Conservation (phyloP, 2,797 vertebrate genomes). For the Molossus molossus region DNA sequence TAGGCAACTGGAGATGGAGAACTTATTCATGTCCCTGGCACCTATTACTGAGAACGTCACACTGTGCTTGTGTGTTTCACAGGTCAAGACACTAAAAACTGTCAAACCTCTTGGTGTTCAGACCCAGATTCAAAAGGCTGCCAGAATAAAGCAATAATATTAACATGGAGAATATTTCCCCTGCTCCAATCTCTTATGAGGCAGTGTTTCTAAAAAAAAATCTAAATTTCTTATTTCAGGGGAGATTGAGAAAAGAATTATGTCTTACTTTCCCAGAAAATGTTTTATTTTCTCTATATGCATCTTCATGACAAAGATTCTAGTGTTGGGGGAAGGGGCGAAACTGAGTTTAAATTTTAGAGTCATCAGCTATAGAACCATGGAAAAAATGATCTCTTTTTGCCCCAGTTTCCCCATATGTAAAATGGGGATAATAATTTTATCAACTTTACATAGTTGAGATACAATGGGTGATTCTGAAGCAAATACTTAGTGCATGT, state of each 20-base stretch:
- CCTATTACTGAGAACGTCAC: not conserved
- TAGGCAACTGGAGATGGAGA: not conserved
- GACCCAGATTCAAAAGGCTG: not conserved
- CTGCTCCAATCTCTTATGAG: not conserved
- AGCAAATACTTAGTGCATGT: not conserved
- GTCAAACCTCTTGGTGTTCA: not conserved
- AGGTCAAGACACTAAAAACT: constrained; percentile 29
- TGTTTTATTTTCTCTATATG: not conserved
- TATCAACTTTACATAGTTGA: not conserved
- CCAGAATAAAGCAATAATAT: not conserved
- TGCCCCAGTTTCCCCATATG: not conserved
- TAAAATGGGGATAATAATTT: not conserved
- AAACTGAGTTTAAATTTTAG: constrained; percentile 51
- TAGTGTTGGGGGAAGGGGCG: not conserved
- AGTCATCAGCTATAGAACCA: not conserved
- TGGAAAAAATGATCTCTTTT: not conserved
- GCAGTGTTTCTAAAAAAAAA: not conserved
- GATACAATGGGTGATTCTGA: not conserved
- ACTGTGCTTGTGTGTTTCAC: not conserved
- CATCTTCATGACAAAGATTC: not conserved
- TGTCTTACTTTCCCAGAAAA: not conserved
- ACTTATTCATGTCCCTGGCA: not conserved
- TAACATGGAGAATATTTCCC: not conserved
- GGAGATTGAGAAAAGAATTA: not conserved
- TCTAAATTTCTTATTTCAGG: not conserved